phyloP scores from a whole-genome alignment of 2,113 vertebrate species.

The Scalopus aquaticus region DNA sequence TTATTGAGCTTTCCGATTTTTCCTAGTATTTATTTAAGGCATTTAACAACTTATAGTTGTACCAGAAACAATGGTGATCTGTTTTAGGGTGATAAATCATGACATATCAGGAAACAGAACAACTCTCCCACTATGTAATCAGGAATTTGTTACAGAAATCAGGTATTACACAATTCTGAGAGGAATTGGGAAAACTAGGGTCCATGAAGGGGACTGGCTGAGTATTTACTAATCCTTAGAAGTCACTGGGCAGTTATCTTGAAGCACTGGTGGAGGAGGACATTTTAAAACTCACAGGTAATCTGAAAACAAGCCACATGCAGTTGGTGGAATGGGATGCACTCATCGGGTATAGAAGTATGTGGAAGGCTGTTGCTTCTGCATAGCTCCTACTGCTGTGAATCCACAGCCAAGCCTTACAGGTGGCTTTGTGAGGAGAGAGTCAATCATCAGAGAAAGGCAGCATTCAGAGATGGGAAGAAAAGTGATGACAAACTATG shows the following conservation, averaged over 20 bases:
- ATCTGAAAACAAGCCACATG: not conserved
- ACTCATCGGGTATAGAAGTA: not conserved
- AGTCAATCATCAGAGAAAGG: not conserved
- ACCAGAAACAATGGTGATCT: not conserved
- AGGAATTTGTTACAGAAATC: not conserved
- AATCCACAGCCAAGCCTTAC: not conserved
- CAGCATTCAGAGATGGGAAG: not conserved
- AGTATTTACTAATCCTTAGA: not conserved
- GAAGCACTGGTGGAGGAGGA: not conserved
- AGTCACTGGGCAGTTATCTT: not conserved
- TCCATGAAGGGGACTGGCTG: not conserved
- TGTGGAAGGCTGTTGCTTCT: not conserved
- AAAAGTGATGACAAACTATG: not conserved
- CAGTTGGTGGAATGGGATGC: not conserved
- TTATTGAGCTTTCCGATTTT: conserved; percentile 21
- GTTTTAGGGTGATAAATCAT: not conserved
- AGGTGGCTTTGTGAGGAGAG: not conserved
- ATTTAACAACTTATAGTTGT: not conserved
- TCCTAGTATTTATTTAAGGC: conserved; percentile 41
- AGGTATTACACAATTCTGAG: not conserved
- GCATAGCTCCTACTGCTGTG: not conserved
- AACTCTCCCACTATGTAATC: not conserved
- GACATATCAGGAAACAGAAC: not conserved
- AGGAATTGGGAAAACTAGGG: not conserved
- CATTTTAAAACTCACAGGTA: not conserved